Base-by-base conservation (phyloP, 2,888 invertebrate species). In the Spodoptera picta region DNA sequence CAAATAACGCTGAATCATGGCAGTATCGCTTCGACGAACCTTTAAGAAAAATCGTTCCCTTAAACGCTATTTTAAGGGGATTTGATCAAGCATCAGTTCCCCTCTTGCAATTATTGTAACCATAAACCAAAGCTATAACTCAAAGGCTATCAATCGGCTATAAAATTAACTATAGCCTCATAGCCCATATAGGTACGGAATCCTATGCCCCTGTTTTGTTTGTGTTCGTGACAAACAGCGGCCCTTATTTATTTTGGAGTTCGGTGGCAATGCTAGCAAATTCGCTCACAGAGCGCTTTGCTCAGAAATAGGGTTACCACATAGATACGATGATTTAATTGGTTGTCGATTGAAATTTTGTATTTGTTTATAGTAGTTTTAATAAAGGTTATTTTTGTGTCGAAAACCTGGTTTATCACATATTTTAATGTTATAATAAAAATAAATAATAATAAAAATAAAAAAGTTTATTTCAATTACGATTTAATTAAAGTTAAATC, bases 191-290 rank as follows among this genome's bases (percentile, higher is more conserved):
- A 73, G 63, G 67, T 75, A 74, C 62, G 65, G 75, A 79, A 83
- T 83, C 81, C 85, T 85, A 80, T 83, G 81, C 82, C 75, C 60
- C 73, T 85, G 88, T 88, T 87, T 77, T 87, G 87, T 90, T 89
- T 90, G 83, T 89, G 83, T 90, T 90, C 79, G 81, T 82, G 85
- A 87, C 87, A 90, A 90, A 88, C 89, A 88, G 77, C 82, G 75
- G 82, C 90, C 90, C 90, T 85, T 91, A 91, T 91, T 90, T 91
- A 90, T 90, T 88, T 86, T 85, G 81, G 87, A 90, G 90, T 90
- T 90, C 87, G 87, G 84, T 83, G 90, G 82, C 85, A 83, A 86
- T 84, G 73, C 65, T 80, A 77, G 83, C 76, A 79, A 83, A 83
- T 83, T 81, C 80, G 77, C 81, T 77, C 70, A 80, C 70, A 78